phyloP scores from a whole-genome alignment of 2,888 invertebrate genomes.

The Fragum whitleyi region DNA sequence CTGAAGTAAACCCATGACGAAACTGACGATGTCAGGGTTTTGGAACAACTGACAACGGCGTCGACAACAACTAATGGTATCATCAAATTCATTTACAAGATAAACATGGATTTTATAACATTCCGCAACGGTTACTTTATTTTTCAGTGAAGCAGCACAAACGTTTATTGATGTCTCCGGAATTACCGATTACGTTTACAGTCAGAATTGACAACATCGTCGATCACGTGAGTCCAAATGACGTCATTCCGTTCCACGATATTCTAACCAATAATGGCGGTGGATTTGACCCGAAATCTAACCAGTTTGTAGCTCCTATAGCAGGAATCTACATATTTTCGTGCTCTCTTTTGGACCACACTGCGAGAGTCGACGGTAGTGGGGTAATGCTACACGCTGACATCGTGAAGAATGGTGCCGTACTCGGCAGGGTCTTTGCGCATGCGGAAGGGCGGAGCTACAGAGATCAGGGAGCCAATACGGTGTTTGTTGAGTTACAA shows the following conservation, averaged over 20 bases:
- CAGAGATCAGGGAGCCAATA: slow-evolving; percentile 52
- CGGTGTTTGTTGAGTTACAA: slow-evolving; percentile 36
- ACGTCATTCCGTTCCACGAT: slow-evolving; percentile 20
- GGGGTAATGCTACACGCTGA: slow-evolving; percentile 45
- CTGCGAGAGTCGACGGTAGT: not conserved
- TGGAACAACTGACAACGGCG: too few species aligned
- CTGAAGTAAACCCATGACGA: too few species aligned
- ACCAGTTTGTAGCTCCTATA: slow-evolving; percentile 32
- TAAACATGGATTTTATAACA: too few species aligned
- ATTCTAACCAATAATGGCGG: slow-evolving; percentile 29
- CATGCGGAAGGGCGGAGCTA: slow-evolving; percentile 32
- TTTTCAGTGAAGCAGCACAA: slow-evolving; percentile 9
- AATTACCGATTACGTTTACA: slow-evolving; percentile 36
- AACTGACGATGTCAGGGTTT: too few species aligned
- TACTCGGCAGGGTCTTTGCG: slow-evolving; percentile 28
- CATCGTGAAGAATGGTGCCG: slow-evolving; percentile 37
- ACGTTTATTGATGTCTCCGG: slow-evolving; percentile 18
- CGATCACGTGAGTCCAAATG: slow-evolving; percentile 23
- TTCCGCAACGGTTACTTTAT: too few species aligned
- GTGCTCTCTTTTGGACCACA: slow-evolving; percentile 43
- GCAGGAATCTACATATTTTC: slow-evolving; percentile 38
- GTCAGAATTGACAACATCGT: not conserved
- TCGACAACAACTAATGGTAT: too few species aligned
- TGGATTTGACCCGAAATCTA: slow-evolving; percentile 29
- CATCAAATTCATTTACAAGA: too few species aligned